Evolutionary conservation across 2,888 invertebrate species (phyloP).

Genomic region (Muscina levida): DNA sequence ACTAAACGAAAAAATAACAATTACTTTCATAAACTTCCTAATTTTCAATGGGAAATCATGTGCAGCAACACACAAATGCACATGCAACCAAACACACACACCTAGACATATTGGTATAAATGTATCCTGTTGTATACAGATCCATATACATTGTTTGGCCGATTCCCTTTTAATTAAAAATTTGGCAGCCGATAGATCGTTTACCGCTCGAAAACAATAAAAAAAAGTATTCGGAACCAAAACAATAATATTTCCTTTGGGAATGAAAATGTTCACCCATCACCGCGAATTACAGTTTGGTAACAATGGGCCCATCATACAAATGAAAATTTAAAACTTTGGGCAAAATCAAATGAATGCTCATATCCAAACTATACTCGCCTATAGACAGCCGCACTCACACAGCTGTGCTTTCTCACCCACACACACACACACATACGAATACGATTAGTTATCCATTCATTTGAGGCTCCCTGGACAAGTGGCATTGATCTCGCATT

Average conservation of each 20-base stretch:
- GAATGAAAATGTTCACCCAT: conserved; percentile 29
- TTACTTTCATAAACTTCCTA: too few relatives aligned
- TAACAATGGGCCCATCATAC: conserved; percentile 30
- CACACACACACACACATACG: background rate
- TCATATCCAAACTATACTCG: background rate
- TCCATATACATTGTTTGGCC: conserved; percentile 27
- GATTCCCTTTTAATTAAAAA: conserved; percentile 65
- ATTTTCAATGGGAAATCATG: too few relatives aligned
- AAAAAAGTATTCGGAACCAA: conserved; percentile 35
- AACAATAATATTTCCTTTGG: conserved; percentile 58
- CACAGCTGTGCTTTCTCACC: too few relatives aligned
- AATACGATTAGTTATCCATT: conserved; percentile 23
- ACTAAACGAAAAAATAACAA: too few relatives aligned
- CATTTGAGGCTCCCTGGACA: conserved; percentile 47
- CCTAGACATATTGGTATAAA: too few relatives aligned
- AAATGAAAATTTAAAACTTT: conserved; percentile 31
- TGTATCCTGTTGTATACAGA: background rate
- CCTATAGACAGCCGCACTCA: too few relatives aligned
- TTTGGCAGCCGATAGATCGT: conserved; percentile 62
- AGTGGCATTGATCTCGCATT: conserved; percentile 60
- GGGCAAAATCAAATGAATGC: conserved; percentile 37
- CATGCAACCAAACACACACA: too few relatives aligned
- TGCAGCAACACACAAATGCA: too few relatives aligned
- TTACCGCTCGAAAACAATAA: conserved; percentile 38
- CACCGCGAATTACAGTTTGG: conserved; percentile 20